A percentile compares a stretch with the other conserved stretches of the same genome.
phyloP scores from a whole-genome alignment of 2,888 invertebrate species.

The Podotricha telesiphe region DNA sequence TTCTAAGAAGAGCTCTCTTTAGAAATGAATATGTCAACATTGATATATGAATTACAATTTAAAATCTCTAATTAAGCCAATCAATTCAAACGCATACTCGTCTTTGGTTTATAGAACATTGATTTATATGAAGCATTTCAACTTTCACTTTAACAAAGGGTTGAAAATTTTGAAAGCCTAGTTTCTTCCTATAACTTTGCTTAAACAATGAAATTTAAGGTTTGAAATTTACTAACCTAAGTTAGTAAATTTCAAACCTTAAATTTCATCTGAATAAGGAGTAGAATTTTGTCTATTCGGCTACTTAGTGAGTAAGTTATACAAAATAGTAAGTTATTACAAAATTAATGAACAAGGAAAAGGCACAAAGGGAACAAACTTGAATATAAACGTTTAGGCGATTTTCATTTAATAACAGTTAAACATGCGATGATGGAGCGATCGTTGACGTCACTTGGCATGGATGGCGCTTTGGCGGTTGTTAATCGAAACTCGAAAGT shows the following conservation, averaged over 20 bases:
- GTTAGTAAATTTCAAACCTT: too few species aligned
- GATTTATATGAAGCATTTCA: background rate
- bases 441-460: conserved; percentile 43
- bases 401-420: conserved; percentile 45
- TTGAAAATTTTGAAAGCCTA: too few species aligned
- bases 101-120: background rate
- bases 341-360: background rate
- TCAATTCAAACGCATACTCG: background rate
- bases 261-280: too few species aligned
- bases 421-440: conserved; percentile 44
- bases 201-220: too few species aligned
- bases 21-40: background rate
- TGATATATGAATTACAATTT: too few species aligned
- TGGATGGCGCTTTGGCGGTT: conserved; percentile 24
- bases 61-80: background rate
- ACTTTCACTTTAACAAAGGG: too few species aligned
- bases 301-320: too few species aligned
- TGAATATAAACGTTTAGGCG: conserved; percentile 26
- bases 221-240: too few species aligned
- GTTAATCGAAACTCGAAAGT: conserved; percentile 14
- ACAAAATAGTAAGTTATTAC: too few species aligned
- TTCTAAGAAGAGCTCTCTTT: background rate
- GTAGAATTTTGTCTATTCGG: too few species aligned
- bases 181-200: too few species aligned
- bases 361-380: conserved; percentile 5